Conservation (phyloP, 2,888 invertebrate genomes). For the Phytoseiulus persimilis region DNA sequence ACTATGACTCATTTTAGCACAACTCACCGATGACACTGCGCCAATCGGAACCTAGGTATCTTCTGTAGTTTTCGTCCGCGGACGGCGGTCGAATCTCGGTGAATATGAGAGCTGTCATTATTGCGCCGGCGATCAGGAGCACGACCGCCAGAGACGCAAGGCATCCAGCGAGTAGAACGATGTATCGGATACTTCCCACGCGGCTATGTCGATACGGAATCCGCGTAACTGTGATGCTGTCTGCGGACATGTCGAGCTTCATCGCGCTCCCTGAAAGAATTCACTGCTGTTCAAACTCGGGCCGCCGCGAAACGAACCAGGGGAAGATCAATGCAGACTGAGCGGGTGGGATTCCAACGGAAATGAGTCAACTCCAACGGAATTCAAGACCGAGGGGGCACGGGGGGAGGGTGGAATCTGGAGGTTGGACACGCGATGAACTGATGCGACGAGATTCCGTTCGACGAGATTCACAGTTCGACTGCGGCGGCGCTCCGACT, state of each 20-base stretch:
- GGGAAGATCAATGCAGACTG: no score
- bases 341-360: no score
- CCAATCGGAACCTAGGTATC: slow-evolving; percentile 46
- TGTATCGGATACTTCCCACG: slow-evolving; percentile 43
- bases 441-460: background rate
- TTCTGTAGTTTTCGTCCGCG: slow-evolving; percentile 45
- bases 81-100: slow-evolving; percentile 46
- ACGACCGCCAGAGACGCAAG: slow-evolving; percentile 43
- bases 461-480: background rate
- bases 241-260: slow-evolving; percentile 22
- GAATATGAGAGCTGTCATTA: slow-evolving; percentile 45
- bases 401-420: no score
- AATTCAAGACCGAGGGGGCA: no score
- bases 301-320: no score
- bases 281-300: no score
- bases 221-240: background rate
- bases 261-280: background rate
- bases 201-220: slow-evolving; percentile 33
- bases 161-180: slow-evolving; percentile 43
- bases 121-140: slow-evolving; percentile 45
- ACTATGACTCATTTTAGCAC: background rate
- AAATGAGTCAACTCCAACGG: no score
- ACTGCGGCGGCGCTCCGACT: background rate
- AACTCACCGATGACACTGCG: slow-evolving; percentile 44
- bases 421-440: no score